phyloP scores from a whole-genome alignment of 2,113 vertebrate species.

The Cyprichromis sp. region DNA sequence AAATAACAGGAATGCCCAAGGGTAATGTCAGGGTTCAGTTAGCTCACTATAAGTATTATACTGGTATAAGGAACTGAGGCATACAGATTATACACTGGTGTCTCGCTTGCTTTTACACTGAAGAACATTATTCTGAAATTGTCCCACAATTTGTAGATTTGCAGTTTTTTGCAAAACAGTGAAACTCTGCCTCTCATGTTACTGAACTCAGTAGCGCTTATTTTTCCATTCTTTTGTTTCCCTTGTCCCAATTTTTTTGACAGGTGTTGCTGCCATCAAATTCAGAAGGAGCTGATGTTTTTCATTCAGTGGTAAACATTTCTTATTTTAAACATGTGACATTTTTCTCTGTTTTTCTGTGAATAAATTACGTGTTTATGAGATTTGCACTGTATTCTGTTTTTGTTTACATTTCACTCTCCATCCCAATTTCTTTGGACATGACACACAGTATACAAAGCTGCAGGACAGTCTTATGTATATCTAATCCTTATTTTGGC shows the following conservation, averaged over 20 bases:
- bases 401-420: background rate
- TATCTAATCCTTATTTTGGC: background rate
- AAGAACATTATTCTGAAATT: background rate
- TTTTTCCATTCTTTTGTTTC: background rate
- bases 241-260: background rate
- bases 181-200: background rate
- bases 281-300: background rate
- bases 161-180: background rate
- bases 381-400: background rate
- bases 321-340: background rate
- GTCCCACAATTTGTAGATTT: background rate
- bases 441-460: background rate
- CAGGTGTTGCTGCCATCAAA: background rate
- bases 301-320: background rate
- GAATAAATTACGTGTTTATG: background rate
- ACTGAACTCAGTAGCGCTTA: background rate
- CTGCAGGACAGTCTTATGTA: background rate
- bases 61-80: background rate
- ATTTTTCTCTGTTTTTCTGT: background rate
- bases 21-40: background rate
- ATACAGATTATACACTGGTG: background rate
- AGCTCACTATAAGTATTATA: background rate
- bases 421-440: background rate
- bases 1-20: background rate
- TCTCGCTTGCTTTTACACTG: background rate